phyloP scores from a whole-genome alignment of 1,140 invertebrate species.

The Ctenoplectra terminalis region DNA sequence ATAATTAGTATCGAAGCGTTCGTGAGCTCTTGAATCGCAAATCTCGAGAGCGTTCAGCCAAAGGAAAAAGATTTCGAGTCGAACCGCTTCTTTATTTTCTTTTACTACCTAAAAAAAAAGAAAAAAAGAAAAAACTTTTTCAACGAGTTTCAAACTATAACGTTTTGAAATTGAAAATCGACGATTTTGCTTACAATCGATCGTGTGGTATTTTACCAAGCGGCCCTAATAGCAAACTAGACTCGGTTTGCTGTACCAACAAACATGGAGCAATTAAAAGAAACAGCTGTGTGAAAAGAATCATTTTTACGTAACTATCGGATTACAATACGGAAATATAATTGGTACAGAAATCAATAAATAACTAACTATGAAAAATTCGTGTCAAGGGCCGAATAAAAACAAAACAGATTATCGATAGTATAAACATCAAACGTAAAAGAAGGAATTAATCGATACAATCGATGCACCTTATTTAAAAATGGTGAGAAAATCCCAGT shows the following conservation, averaged over 20 bases:
- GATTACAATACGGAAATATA: background rate
- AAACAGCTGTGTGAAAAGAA: background rate
- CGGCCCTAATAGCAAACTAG: too few relatives aligned
- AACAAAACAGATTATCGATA: too few relatives aligned
- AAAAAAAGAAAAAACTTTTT: slow-evolving; percentile 15
- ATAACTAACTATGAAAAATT: too few relatives aligned
- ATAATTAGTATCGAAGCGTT: slow-evolving; percentile 61
- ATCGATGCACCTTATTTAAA: too few relatives aligned
- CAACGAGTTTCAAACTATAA: slow-evolving; percentile 21
- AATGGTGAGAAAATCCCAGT: too few relatives aligned
- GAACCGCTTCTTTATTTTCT: slow-evolving; percentile 21
- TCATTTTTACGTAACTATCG: background rate
- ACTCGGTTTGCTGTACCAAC: too few relatives aligned
- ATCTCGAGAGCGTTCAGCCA: slow-evolving; percentile 22
- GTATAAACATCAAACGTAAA: too few relatives aligned
- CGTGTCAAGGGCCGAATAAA: too few relatives aligned
- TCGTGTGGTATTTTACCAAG: background rate
- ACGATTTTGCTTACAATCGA: background rate
- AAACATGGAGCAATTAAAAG: background rate
- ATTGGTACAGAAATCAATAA: too few relatives aligned
- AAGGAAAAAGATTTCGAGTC: slow-evolving; percentile 31
- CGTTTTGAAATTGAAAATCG: slow-evolving; percentile 10
- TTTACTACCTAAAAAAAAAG: background rate
- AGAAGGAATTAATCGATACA: too few relatives aligned
- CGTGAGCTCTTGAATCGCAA: slow-evolving; percentile 17